Evolutionary conservation across 2,888 invertebrate genomes (phyloP).

Genomic region (Nebria brevicollis): DNA sequence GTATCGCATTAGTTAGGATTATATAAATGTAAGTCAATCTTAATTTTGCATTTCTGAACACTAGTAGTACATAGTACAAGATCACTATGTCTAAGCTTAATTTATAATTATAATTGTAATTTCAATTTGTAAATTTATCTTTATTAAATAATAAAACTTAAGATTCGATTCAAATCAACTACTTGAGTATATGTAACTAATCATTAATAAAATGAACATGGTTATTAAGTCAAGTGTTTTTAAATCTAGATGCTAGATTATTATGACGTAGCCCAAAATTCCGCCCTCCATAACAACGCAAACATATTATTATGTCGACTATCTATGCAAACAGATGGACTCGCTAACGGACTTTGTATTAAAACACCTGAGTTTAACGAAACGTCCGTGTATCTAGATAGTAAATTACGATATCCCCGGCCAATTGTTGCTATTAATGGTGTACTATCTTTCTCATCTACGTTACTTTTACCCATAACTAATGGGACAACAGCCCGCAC

Average conservation of each 20-base stretch:
- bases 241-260: not conserved
- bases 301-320: constrained; percentile 66
- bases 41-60: no score
- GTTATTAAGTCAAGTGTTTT: no score
- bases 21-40: no score
- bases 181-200: no score
- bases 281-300: constrained; percentile 77
- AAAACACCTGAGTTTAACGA: constrained; percentile 61
- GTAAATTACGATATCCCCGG: constrained; percentile 83
- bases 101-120: no score
- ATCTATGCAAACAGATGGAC: constrained; percentile 49
- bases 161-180: no score
- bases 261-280: constrained; percentile 71
- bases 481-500: constrained; percentile 73
- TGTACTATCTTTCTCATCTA: constrained; percentile 62
- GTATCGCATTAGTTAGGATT: no score
- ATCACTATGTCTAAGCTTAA: no score
- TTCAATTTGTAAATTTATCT: no score
- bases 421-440: constrained; percentile 81
- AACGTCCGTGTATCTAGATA: constrained; percentile 71
- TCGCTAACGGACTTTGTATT: constrained; percentile 58
- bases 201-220: no score
- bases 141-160: no score
- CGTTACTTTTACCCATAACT: constrained; percentile 59
- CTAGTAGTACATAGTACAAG: no score